A percentile compares a stretch with the other conserved stretches of the same genome.
phyloP scores from a whole-genome alignment of 2,113 vertebrate species.

The Protomyctophum bolini region DNA sequence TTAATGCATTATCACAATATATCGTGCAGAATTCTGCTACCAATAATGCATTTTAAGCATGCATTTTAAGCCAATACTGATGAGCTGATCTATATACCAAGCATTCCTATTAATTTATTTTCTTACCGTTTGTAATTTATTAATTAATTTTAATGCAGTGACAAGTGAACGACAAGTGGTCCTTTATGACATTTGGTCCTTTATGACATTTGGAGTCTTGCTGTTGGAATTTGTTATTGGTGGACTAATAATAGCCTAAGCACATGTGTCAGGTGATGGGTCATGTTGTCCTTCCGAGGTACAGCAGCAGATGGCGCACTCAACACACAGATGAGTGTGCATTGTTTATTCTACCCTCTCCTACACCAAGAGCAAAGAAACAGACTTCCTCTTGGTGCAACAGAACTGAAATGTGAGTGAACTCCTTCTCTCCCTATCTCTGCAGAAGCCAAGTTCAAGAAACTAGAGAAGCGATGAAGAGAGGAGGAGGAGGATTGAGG shows the following conservation, averaged over 20 bases:
- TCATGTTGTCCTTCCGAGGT: background rate
- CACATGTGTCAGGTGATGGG: background rate
- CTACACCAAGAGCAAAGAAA: background rate
- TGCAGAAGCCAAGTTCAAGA: conserved; percentile 75
- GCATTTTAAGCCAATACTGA: too few relatives aligned
- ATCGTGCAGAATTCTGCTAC: too few relatives aligned
- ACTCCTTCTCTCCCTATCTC: conserved; percentile 16
- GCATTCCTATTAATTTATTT: too few relatives aligned
- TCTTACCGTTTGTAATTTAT: too few relatives aligned
- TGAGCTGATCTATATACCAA: too few relatives aligned
- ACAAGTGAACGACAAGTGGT: too few relatives aligned
- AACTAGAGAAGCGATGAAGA: conserved; percentile 75
- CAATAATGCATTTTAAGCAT: too few relatives aligned
- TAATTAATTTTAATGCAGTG: too few relatives aligned
- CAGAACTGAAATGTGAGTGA: background rate
- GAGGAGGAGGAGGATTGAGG: conserved; percentile 7
- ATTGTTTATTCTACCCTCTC: background rate
- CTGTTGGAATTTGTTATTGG: conserved; percentile 6
- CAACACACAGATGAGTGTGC: background rate
- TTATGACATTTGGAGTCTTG: background rate
- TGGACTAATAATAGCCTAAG: background rate
- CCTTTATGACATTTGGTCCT: background rate
- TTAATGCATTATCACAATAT: too few relatives aligned
- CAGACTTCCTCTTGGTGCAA: background rate
- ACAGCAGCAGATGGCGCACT: conserved; percentile 55